These are phyloP conservation scores for Diacarnus erythraeanus DNA, from an alignment of 37 sponge, comb jelly and placozoan species.

Conservation along the genomic window DNA sequence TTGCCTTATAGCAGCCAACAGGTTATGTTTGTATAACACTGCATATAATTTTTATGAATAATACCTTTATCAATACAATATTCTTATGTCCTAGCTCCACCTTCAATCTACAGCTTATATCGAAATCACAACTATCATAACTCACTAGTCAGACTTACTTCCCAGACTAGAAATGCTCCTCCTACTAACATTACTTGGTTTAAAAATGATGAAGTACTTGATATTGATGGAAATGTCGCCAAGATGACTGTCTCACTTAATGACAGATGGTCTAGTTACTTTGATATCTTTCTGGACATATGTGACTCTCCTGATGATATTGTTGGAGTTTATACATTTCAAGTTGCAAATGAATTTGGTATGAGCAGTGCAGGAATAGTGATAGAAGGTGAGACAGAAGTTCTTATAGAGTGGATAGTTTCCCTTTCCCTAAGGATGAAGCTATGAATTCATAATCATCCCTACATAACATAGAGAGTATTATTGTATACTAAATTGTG, in stretches of 20 bases:
- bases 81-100: neutral
- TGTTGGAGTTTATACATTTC: neutral
- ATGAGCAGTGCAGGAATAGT: neutral
- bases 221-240: neutral
- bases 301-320: neutral
- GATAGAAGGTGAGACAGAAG: neutral
- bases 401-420: no score
- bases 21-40: no score
- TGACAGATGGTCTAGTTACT: neutral
- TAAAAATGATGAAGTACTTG: neutral
- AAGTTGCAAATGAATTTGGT: neutral
- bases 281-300: neutral
- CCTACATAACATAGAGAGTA: no score
- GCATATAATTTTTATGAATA: neutral
- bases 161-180: neutral
- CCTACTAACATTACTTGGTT: neutral
- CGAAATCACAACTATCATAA: no score
- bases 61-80: no score
- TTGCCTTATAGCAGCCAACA: no score
- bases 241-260: neutral
- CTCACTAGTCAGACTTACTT: no score
- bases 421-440: no score
- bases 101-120: neutral
- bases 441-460: no score
- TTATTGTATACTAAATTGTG: no score